Conservation (phyloP, 2,797 vertebrate genomes). For the Pangasius krempfi region DNA sequence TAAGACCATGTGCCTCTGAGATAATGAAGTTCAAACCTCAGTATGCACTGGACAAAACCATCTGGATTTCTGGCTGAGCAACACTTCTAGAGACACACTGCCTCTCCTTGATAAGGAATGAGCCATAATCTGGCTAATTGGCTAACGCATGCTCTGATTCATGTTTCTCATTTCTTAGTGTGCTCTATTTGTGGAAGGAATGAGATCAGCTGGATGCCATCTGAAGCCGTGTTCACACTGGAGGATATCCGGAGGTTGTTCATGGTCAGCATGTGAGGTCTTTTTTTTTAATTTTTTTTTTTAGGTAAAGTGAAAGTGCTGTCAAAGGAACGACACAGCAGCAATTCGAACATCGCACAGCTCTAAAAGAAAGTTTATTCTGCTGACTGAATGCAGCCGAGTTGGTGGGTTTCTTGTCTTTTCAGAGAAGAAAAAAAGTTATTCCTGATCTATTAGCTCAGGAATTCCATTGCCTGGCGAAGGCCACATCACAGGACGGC, state of each 20-base stretch:
- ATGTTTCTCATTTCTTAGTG: slow-evolving; percentile 18
- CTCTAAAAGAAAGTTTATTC: neutral
- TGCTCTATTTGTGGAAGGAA: slow-evolving; percentile 1
- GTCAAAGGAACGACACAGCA: neutral
- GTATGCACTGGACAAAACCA: neutral
- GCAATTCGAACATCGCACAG: neutral
- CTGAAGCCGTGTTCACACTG: neutral
- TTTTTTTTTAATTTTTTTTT: neutral
- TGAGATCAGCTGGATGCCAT: slow-evolving; percentile 18
- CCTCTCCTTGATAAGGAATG: slow-evolving; percentile 38
- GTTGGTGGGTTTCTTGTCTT: neutral
- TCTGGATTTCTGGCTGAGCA: neutral
- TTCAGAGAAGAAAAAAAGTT: slow-evolving; percentile 52
- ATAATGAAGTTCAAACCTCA: neutral
- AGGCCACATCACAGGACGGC: slow-evolving; percentile 70
- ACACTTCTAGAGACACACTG: slow-evolving; percentile 8
- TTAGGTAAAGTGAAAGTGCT: slow-evolving; percentile 1
- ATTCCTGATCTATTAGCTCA: slow-evolving; percentile 74
- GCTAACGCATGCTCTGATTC: slow-evolving; percentile 9
- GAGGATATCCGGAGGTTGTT: neutral
- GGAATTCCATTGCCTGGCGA: slow-evolving; percentile 72
- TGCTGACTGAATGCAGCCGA: neutral
- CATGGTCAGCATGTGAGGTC: neutral
- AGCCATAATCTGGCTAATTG: slow-evolving; percentile 19
- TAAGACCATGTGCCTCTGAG: neutral